phyloP scores from a whole-genome alignment of 92 coral and sea anemone genomes.

The Anthopleura xanthogrammica region DNA sequence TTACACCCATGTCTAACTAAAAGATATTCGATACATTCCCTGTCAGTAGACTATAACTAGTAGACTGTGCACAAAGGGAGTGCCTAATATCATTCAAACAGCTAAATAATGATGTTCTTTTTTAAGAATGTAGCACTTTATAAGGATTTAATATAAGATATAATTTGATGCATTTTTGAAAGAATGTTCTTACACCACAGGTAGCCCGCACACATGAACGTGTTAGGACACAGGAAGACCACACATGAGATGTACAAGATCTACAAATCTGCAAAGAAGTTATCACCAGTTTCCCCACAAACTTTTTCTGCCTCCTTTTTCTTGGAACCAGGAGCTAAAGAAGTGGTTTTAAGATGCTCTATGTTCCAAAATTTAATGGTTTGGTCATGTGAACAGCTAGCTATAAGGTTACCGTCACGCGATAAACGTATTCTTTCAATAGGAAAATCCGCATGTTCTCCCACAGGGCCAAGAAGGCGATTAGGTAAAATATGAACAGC shows the following conservation, averaged over 20 bases:
- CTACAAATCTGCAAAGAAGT: conserved; percentile 82
- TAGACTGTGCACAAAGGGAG: too few relatives aligned
- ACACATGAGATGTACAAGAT: not conserved
- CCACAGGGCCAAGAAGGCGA: conserved; percentile 85
- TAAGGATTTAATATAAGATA: too few relatives aligned
- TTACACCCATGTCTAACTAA: too few relatives aligned
- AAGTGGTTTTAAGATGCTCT: conserved; percentile 59
- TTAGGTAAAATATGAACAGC: conserved; percentile 95
- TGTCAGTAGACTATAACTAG: too few relatives aligned
- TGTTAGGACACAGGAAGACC: not conserved
- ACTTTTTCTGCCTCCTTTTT: conserved; percentile 40
- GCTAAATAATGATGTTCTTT: too few relatives aligned
- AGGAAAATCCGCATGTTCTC: conserved; percentile 94
- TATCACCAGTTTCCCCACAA: conserved; percentile 36
- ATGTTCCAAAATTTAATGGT: conserved; percentile 92
- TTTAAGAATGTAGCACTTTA: too few relatives aligned
- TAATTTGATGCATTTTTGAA: too few relatives aligned
- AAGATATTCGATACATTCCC: too few relatives aligned
- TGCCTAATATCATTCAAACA: too few relatives aligned
- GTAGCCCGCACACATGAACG: not conserved
- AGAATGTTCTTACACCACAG: not conserved
- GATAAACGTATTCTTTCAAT: conserved; percentile 91
- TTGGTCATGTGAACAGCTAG: conserved; percentile 98
- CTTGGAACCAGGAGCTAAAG: conserved; percentile 57
- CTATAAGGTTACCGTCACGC: conserved; percentile 71